Base-by-base conservation (phyloP, 2,113 vertebrate species). In the Anarrhichthys ocellatus region DNA sequence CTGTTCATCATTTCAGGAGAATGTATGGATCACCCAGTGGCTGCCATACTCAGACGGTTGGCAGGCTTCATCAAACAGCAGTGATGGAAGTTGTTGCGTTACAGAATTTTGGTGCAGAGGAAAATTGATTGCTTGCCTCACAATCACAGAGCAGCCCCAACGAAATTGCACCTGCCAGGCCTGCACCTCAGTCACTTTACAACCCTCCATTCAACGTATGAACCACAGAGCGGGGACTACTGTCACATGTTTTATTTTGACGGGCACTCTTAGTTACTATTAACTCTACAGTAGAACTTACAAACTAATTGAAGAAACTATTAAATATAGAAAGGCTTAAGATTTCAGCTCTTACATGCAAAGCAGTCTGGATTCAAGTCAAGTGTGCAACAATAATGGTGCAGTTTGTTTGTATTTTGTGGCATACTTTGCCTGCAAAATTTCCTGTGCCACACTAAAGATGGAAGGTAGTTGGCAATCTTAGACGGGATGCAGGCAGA, bases 381-480 rank as follows among this genome's bases (percentile, higher is more conserved):
- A 34, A 68, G 20, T 29, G 13, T 50, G 34, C 9, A 24, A 61
- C 9, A 54, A 27, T 56, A 18, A 9, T 17, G 69, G 9, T 32
- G 10, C 27, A 52, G 46, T 63, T 61, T 50, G 22, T 46, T 27
- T 56, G 2, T 22, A 22, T 63, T 76, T 9, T 44, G 7, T 62
- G 29, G 32, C 42, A 76, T 29, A 58, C 10, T 24, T 70, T 38
- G 6, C 32, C 22, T 58, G 14, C 34, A 17, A 69, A 46, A 73
- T 61, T 61, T 72, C 29, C 36, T 65, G 34, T 70, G 38, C 48
- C 71, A 86, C 66, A 76, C 27, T 10, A 34, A 52, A 76, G 34
- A 83, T 75, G 82, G 64, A 67, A 73, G 71, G 48, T 64, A 72
- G 91, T 93, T 89, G 91, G 84, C 91, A 94, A 95, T 62, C 20